These are phyloP conservation scores for Hirtodrosophila trivittata DNA, from an alignment of 2,888 invertebrate species.

Conservation along the genomic window DNA sequence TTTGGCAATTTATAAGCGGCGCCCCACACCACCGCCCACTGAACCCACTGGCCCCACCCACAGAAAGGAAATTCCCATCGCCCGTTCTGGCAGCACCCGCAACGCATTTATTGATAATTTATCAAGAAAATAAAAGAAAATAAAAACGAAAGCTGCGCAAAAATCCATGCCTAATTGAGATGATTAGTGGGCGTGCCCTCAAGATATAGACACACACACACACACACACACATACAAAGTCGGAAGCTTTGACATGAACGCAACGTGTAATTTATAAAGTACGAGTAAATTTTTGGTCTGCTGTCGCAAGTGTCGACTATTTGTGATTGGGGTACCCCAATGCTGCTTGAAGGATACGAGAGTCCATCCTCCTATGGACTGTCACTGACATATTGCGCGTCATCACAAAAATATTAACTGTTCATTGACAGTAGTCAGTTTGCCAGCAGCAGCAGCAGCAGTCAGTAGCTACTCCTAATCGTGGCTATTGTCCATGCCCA, in stretches of 20 bases:
- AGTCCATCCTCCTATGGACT: too few relatives aligned
- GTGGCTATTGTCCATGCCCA: slow-evolving; percentile 8
- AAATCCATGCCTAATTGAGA: slow-evolving; percentile 81
- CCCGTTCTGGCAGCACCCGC: slow-evolving; percentile 30
- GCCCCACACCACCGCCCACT: slow-evolving; percentile 16
- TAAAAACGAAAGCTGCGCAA: slow-evolving; percentile 25
- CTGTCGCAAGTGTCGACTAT: slow-evolving; percentile 13
- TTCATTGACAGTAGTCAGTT: slow-evolving; percentile 60
- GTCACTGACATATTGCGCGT: slow-evolving; percentile 81
- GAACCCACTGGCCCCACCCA: too few relatives aligned
- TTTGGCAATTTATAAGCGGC: slow-evolving; percentile 63
- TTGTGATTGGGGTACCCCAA: not conserved
- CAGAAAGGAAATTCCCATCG: slow-evolving; percentile 16
- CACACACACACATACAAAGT: slow-evolving; percentile 5
- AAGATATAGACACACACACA: slow-evolving; percentile 9
- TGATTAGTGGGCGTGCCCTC: slow-evolving; percentile 56
- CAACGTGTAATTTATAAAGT: slow-evolving; percentile 63
- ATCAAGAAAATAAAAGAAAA: slow-evolving; percentile 46
- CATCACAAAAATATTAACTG: slow-evolving; percentile 80
- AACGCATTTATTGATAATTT: slow-evolving; percentile 66
- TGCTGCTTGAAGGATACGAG: too few relatives aligned
- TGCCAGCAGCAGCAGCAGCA: not conserved
- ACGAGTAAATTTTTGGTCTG: slow-evolving; percentile 43
- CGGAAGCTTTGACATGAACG: slow-evolving; percentile 55
- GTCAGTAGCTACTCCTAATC: not conserved